Conservation (phyloP, 2,888 invertebrate species). For the Torymus tubicola region DNA sequence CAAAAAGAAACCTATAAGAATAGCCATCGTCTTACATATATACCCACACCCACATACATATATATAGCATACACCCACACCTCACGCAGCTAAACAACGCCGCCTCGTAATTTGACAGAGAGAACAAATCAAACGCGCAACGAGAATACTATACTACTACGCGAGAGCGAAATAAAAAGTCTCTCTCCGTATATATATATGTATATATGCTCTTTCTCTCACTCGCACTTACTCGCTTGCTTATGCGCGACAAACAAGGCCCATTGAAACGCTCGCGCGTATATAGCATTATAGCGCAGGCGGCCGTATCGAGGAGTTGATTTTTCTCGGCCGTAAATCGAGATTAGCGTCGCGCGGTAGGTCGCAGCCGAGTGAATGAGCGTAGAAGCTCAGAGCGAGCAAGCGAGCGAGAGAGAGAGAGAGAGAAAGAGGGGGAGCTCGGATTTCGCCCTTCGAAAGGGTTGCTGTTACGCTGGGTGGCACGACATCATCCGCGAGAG, state of each 20-base stretch:
- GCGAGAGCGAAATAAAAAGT: too few species aligned
- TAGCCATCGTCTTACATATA: neutral
- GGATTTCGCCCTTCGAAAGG: conserved; percentile 68
- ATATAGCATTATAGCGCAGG: neutral
- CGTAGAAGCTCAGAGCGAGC: conserved; percentile 41
- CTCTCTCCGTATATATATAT: too few species aligned
- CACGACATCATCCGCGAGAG: conserved; percentile 59
- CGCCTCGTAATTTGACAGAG: too few species aligned
- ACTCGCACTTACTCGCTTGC: neutral
- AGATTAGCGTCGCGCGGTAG: conserved; percentile 74
- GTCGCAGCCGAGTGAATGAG: conserved; percentile 69
- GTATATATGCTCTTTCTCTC: too few species aligned
- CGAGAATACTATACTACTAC: too few species aligned
- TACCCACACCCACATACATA: neutral
- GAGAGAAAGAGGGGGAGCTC: conserved; percentile 64
- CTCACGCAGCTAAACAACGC: too few species aligned
- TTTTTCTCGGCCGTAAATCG: conserved; percentile 68
- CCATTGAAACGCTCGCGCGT: conserved; percentile 43
- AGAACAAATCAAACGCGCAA: too few species aligned
- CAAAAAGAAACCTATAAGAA: too few species aligned
- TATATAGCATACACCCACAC: neutral
- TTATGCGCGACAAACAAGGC: neutral
- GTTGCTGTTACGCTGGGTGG: conserved; percentile 63
- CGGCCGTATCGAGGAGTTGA: conserved; percentile 64
- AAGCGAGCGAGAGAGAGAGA: conserved; percentile 60